Evolutionary conservation across 2,888 invertebrate species (phyloP).

Genomic region (Drosophila paramelanica): DNA sequence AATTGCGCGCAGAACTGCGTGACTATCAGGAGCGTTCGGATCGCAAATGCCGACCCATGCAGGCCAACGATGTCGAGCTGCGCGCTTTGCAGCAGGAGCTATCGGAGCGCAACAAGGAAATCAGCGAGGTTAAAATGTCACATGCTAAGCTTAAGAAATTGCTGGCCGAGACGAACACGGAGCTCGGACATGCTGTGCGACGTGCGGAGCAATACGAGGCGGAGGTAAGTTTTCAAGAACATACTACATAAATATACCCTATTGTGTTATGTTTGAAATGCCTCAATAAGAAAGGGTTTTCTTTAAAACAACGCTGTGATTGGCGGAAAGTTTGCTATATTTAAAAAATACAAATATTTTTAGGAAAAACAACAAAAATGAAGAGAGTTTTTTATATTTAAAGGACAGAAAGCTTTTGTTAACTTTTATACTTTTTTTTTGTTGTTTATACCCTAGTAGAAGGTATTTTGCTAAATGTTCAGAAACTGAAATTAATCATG

Average conservation of each 20-base stretch:
- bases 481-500: too few relatives aligned
- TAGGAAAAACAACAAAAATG: too few relatives aligned
- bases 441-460: too few relatives aligned
- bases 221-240: conserved; percentile 82
- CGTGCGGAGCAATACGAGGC: conserved; percentile 93
- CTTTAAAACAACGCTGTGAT: too few relatives aligned
- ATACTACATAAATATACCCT: not conserved
- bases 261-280: not conserved
- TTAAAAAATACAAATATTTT: too few relatives aligned
- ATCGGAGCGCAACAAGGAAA: conserved; percentile 89
- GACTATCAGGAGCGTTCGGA: conserved; percentile 89
- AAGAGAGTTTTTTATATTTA: too few relatives aligned
- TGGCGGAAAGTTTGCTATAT: too few relatives aligned
- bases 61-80: conserved; percentile 88
- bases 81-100: conserved; percentile 89
- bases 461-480: too few relatives aligned
- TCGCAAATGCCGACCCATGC: conserved; percentile 87
- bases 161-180: conserved; percentile 92
- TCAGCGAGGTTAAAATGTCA: conserved; percentile 89
- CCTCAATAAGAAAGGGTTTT: not conserved
- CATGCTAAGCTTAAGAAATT: conserved; percentile 91
- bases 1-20: conserved; percentile 89
- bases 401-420: too few relatives aligned
- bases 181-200: conserved; percentile 90
- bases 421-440: too few relatives aligned